Base-by-base conservation (phyloP, 2,888 invertebrate genomes). In the Alentia gelatinosa region DNA sequence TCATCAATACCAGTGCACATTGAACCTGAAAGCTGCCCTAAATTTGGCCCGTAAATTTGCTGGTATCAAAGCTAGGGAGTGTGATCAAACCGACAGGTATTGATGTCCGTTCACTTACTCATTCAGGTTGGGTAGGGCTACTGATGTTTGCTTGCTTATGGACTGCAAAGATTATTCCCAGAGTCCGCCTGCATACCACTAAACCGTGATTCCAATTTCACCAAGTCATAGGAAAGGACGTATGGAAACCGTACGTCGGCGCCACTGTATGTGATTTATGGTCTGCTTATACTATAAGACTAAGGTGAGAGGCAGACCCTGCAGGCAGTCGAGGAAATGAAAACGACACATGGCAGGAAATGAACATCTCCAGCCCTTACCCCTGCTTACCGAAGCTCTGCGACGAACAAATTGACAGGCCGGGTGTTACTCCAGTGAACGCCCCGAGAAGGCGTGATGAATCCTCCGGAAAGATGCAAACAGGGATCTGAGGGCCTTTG, bases 11-110 rank as follows among this genome's bases (percentile, higher is more conserved):
- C 79, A 37, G 37, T 79, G 37, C 19, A 79, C 4, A 39, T 79
- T 37, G 79, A 79, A 79, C 79, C 79, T 37, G 79, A 79, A 79
- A 74, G 47, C 19, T 5, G 15, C 5, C 63, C n/a, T 26, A n/a
- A 63, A 63, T 37, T 79, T 79, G 79, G 79, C 79, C n/a, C 7
- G 37, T 35, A 79, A 79, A 79, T 79, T 79, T 79, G 79, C 79
- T 37, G 23, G 37, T 37, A 37, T 79, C 37, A 37, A 79, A 37
- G 35, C 37, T 35, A 26, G 35, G 1, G 79, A 19, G 79, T 37
- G 39, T 79, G 79, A 79, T 79, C 7, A 4, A 35, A 15, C 79
- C n/a, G 79, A 37, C 79, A 35, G 79, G 5, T 79, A 79, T 79
- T 39, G 39, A 79, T 37, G 39, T 39, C 23, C 37, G 39, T 79